Evolutionary conservation across 2,888 invertebrate species (phyloP).

Genomic region (Drosophila ustulata): DNA sequence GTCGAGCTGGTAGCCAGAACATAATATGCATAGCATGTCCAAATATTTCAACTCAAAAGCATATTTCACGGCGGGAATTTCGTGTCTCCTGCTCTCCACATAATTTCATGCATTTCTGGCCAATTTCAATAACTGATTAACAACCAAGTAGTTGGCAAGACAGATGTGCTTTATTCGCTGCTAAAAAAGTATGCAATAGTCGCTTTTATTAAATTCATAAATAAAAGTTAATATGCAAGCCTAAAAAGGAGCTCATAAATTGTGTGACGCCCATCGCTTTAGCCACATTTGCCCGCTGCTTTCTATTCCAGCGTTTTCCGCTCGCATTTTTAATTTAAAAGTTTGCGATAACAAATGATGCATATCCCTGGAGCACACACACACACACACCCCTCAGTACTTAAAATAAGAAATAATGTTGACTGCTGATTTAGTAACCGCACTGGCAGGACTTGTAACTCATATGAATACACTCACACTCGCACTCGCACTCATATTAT

Average conservation of each 20-base stretch:
- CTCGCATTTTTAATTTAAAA: conserved; percentile 76
- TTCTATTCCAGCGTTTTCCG: conserved; percentile 24
- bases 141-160: background rate
- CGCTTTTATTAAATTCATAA: conserved; percentile 63
- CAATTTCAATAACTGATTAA: conserved; percentile 1
- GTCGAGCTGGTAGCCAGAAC: conserved; percentile 32
- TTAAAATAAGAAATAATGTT: conserved; percentile 77
- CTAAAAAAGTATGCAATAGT: conserved; percentile 46
- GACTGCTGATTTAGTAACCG: conserved; percentile 75
- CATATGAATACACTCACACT: conserved; percentile 12
- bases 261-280: conserved; percentile 43
- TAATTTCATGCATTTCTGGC: background rate
- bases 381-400: conserved; percentile 38
- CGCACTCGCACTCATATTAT: no score
- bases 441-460: conserved; percentile 18
- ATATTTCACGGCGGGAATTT: conserved; percentile 15
- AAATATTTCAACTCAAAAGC: conserved; percentile 64
- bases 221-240: conserved; percentile 64
- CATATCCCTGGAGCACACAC: conserved; percentile 55
- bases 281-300: conserved; percentile 4
- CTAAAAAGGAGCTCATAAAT: conserved; percentile 71
- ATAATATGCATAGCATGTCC: conserved; percentile 49
- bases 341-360: conserved; percentile 82
- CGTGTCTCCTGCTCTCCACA: conserved; percentile 1
- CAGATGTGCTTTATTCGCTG: background rate